Base-by-base conservation (phyloP, 2,888 invertebrate species). In the Cantharis flavilabris region DNA sequence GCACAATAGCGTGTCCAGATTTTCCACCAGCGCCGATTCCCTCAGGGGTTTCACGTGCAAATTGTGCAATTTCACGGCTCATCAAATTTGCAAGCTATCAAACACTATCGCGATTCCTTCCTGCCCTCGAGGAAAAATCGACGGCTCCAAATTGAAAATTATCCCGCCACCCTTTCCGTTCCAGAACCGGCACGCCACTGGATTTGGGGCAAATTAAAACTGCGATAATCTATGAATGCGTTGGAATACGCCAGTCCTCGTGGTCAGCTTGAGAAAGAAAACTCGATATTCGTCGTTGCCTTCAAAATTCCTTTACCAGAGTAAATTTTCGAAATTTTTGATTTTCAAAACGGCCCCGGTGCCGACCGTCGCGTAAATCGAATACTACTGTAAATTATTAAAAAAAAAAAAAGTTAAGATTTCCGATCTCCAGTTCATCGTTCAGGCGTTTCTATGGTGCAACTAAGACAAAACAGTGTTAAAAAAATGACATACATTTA, bases 401-500 rank as follows among this genome's bases (percentile, higher is more conserved):
- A 16, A 16, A 16, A 16, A 16, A 33, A 33, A 33, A n/a, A n/a
- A 49, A n/a, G n/a, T 49, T 7, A 49, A 49, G 2, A n/a, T 49
- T 49, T 49, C 49, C 49, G 49, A n/a, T 49, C n/a, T 49, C 49
- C 13, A 49, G 49, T 49, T 49, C 49, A 49, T 49, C n/a, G 49
- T 49, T 49, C n/a, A 14, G 18, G 18, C 16, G 33, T 33, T 71
- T 67, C 77, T 64, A 73, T 73, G 75, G 77, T 78, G 75, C 75
- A 78, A 67, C 26, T 75, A 74, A 75, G 62, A 16, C 28, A 72
- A 75, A 69, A 70, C 65, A 75, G 62, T 79, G 80, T 77, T 64
- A 71, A 71, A 13, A 86, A 86, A 83, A 89, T 89, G 89, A 89
- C 89, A 79, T 89, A 87, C 83, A 89, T 89, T 81, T 88, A 88